Evolutionary conservation across 1,140 invertebrate genomes (phyloP).

Genomic region (Onthophagus taurus): DNA sequence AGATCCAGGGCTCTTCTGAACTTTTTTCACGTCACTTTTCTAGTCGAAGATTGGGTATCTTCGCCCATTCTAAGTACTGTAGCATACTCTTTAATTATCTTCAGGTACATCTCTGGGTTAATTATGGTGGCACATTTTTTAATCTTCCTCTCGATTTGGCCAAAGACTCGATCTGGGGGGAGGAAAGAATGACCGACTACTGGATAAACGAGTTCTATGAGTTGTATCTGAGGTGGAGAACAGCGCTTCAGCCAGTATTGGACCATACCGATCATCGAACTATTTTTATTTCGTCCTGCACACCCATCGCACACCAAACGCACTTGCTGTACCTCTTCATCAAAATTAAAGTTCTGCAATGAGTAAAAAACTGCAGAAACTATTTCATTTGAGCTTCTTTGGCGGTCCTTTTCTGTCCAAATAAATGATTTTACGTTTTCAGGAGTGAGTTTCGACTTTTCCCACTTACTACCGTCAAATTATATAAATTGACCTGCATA

Average conservation of each 20-base stretch:
- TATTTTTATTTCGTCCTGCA: background rate
- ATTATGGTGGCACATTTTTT: slow-evolving; percentile 2
- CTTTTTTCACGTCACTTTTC: background rate
- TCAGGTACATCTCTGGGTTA: slow-evolving; percentile 3
- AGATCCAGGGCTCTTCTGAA: background rate
- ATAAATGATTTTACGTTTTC: slow-evolving; percentile 4
- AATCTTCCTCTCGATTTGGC: slow-evolving; percentile 4
- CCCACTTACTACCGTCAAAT: slow-evolving; percentile 7
- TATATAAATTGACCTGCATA: slow-evolving; percentile 8
- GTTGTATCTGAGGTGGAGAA: background rate
- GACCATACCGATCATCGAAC: slow-evolving; percentile 2
- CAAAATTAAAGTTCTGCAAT: background rate
- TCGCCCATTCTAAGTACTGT: slow-evolving; percentile 3
- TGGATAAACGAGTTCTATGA: slow-evolving; percentile 1
- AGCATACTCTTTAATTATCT: slow-evolving; percentile 6
- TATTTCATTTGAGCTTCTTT: slow-evolving; percentile 1
- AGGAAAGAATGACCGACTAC: slow-evolving; percentile 5
- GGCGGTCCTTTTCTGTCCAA: slow-evolving; percentile 1
- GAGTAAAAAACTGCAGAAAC: background rate
- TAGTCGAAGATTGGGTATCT: background rate
- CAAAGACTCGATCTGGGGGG: slow-evolving; percentile 3
- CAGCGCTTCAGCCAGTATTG: background rate
- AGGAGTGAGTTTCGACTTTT: slow-evolving; percentile 2
- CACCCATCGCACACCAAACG: background rate
- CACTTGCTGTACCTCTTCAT: background rate